These are phyloP conservation scores for Melitaea athalia DNA, from an alignment of 2,888 invertebrate species.

Conservation along the genomic window DNA sequence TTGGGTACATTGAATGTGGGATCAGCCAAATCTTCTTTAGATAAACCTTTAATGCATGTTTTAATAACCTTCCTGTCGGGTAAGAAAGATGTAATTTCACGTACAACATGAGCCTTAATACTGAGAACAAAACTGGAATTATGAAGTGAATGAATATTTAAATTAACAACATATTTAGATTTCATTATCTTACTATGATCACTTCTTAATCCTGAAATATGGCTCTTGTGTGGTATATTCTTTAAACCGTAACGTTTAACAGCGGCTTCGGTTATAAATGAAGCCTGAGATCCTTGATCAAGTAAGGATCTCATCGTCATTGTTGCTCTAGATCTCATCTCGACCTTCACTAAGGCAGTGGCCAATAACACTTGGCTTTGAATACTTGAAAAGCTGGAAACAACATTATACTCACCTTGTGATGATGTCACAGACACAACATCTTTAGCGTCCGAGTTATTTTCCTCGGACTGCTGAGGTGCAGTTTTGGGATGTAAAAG, in stretches of 20 bases:
- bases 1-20: constrained; percentile 2
- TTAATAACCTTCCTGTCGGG: too few species aligned
- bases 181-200: not conserved
- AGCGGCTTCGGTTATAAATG: constrained; percentile 23
- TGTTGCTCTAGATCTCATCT: constrained; percentile 26
- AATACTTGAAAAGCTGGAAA: constrained; percentile 13
- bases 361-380: constrained; percentile 32
- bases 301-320: constrained; percentile 37
- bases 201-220: constrained; percentile 12
- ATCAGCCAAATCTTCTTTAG: not conserved
- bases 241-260: constrained; percentile 18
- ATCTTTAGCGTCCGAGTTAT: not conserved
- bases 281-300: constrained; percentile 40
- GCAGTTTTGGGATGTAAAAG: constrained; percentile 33
- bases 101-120: too few species aligned
- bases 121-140: too few species aligned
- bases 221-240: not conserved
- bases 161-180: not conserved
- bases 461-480: not conserved
- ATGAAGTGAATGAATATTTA: not conserved
- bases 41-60: not conserved
- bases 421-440: not conserved
- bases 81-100: too few species aligned
- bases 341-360: constrained; percentile 39
- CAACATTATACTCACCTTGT: constrained; percentile 3